A percentile compares a stretch with the other conserved stretches of the same genome.
Evolutionary conservation across 1,140 invertebrate species (phyloP).

Genomic region (Caenorhabditis tropicalis): DNA sequence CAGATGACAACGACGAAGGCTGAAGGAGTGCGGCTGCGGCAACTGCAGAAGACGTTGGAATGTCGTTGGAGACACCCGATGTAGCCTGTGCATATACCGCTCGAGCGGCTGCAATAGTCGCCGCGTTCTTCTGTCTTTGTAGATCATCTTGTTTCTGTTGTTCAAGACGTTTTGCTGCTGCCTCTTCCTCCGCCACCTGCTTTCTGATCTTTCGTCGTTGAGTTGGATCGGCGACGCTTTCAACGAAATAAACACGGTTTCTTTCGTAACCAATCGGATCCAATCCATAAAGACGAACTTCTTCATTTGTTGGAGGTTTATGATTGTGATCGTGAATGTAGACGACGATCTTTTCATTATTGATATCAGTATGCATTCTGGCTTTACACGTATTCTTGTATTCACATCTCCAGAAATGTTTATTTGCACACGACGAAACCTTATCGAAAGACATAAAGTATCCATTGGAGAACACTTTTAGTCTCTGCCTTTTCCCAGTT

Average conservation of each 20-base stretch:
- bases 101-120: neutral
- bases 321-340: slow-evolving; percentile 12
- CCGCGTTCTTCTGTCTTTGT: neutral
- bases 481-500: neutral
- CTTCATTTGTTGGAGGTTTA: neutral
- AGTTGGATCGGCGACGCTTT: neutral
- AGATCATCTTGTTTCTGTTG: neutral
- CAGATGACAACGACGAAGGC: neutral
- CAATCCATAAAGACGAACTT: neutral
- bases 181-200: neutral
- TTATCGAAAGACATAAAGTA: slow-evolving; percentile 26
- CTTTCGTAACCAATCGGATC: neutral
- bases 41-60: neutral
- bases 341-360: neutral
- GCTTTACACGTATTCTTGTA: slow-evolving; percentile 33
- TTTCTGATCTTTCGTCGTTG: neutral
- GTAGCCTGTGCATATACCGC: neutral
- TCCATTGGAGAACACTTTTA: neutral
- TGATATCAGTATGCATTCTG: neutral
- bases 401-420: slow-evolving; percentile 25
- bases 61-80: no score
- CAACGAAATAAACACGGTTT: slow-evolving; percentile 7
- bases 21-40: neutral
- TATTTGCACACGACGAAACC: neutral
- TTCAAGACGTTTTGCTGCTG: neutral